These are phyloP conservation scores for Tinamus guttatus DNA, from an alignment of 2,113 vertebrate species.

Conservation along the genomic window DNA sequence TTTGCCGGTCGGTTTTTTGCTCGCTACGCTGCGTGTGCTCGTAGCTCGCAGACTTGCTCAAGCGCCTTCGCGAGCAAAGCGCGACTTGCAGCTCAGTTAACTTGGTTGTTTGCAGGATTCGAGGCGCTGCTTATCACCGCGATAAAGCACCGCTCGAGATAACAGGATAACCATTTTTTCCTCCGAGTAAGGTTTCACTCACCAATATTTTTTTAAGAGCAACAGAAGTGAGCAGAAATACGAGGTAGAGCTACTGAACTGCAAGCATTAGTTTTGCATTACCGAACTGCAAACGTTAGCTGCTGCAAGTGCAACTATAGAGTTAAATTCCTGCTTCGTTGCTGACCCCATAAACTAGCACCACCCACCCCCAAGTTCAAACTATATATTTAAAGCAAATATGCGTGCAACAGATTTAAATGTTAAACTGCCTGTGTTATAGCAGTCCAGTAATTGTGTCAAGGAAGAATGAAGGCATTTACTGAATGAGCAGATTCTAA, in stretches of 20 bases:
- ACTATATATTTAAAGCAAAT: constrained; percentile 55
- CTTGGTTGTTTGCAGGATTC: background rate
- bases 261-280: background rate
- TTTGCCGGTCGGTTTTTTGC: background rate
- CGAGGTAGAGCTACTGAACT: background rate
- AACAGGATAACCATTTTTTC: background rate
- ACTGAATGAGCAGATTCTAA: constrained; percentile 75
- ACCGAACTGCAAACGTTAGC: background rate
- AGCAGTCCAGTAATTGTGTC: constrained; percentile 22
- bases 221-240: background rate
- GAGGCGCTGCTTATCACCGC: background rate
- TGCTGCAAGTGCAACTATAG: constrained; percentile 11
- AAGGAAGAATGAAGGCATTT: constrained; percentile 70
- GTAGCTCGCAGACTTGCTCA: constrained; percentile 20
- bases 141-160: background rate
- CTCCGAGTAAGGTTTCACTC: background rate
- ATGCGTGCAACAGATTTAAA: constrained; percentile 14
- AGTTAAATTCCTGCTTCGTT: constrained; percentile 53
- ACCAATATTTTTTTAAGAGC: constrained; percentile 26
- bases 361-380: constrained; percentile 29
- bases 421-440: background rate
- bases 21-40: background rate
- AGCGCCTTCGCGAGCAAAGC: constrained; percentile 21
- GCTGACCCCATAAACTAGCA: constrained; percentile 49
- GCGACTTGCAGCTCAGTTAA: constrained; percentile 18